Conservation (phyloP, 1,140 invertebrate genomes). For the Aporrectodea caliginosa region DNA sequence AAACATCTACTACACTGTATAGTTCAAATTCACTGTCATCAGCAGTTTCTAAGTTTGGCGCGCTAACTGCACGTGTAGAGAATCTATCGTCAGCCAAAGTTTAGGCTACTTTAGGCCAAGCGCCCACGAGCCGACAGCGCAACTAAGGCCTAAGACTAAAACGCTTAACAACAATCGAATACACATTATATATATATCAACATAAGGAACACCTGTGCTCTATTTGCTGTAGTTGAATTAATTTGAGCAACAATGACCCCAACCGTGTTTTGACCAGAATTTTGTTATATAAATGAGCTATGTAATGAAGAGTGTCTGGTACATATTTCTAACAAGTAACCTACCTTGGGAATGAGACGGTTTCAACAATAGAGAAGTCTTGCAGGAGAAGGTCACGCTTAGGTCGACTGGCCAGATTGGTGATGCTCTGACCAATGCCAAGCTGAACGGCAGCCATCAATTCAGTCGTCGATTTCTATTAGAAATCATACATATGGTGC, state of each 20-base stretch:
- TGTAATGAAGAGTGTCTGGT: not conserved
- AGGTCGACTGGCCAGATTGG: conserved; percentile 93
- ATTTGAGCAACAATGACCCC: not conserved
- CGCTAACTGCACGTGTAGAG: too few species aligned
- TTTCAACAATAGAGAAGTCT: conserved; percentile 97
- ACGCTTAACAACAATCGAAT: too few species aligned
- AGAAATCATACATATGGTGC: too few species aligned
- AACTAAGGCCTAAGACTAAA: too few species aligned
- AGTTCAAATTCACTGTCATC: too few species aligned
- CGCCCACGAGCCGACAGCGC: too few species aligned
- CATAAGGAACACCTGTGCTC: too few species aligned
- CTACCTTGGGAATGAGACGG: conserved; percentile 32
- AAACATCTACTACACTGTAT: too few species aligned
- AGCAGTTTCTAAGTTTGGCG: too few species aligned
- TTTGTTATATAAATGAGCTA: not conserved
- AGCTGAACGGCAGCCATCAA: conserved; percentile 98
- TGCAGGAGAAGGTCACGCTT: conserved; percentile 98
- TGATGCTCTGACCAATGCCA: conserved; percentile 76
- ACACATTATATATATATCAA: too few species aligned
- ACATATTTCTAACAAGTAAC: conserved; percentile 19
- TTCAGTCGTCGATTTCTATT: conserved; percentile 87
- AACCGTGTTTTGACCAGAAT: not conserved
- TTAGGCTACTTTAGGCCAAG: too few species aligned
- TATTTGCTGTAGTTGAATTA: not conserved
- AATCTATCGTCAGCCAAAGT: too few species aligned